Percentiles rank a stretch among this genome's conserved stretches.
Conservation (phyloP, 2,113 vertebrate genomes). For the Gila orcuttii region DNA sequence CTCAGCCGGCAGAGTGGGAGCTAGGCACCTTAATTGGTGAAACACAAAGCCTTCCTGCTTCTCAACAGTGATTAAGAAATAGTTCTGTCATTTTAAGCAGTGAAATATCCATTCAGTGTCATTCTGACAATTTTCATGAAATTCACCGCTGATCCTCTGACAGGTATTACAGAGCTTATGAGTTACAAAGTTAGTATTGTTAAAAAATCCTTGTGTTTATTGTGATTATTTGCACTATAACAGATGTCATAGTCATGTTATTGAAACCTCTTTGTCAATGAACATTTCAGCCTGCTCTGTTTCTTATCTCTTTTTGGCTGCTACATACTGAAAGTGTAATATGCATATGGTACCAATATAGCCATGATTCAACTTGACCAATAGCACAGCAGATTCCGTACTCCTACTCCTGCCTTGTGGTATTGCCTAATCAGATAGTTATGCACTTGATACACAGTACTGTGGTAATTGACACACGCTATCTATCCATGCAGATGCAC, state of each 20-base stretch:
- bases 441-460: neutral
- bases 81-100: neutral
- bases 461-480: neutral
- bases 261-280: neutral
- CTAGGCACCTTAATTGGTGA: constrained; percentile 14
- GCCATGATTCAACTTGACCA: neutral
- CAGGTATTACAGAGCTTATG: constrained; percentile 3
- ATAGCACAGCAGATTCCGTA: neutral
- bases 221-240: neutral
- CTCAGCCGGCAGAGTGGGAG: constrained; percentile 7
- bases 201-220: neutral
- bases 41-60: constrained; percentile 10
- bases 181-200: neutral
- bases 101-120: neutral
- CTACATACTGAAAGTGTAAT: neutral
- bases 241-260: neutral
- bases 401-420: neutral
- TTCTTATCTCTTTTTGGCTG: neutral
- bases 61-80: constrained; percentile 10
- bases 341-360: constrained; percentile 1
- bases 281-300: neutral
- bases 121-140: constrained; percentile 16
- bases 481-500: neutral
- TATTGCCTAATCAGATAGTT: neutral
- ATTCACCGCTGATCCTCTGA: neutral